Percentiles rank a stretch among this genome's conserved stretches.
These are phyloP conservation scores for Parnassius orleans DNA, from an alignment of 2,888 invertebrate genomes.

Conservation along the genomic window DNA sequence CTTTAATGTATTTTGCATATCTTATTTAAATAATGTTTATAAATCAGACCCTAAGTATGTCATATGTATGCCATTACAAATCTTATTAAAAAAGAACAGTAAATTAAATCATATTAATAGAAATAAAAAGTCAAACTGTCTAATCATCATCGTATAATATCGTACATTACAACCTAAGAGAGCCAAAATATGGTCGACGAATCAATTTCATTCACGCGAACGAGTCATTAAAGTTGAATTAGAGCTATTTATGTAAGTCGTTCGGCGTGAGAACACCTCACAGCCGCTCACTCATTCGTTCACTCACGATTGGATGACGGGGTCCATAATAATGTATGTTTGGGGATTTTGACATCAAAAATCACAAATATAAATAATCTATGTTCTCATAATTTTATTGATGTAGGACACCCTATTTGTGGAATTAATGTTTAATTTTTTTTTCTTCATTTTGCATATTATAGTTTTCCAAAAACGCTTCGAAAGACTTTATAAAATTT, in stretches of 20 bases:
- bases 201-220: slow-evolving; percentile 79
- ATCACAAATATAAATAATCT: no score
- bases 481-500: no score
- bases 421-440: no score
- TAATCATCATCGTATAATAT: slow-evolving; percentile 33
- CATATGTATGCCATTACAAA: background rate
- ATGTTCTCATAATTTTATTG: no score
- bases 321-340: slow-evolving; percentile 32
- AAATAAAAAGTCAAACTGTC: slow-evolving; percentile 36
- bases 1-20: no score
- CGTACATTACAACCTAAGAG: slow-evolving; percentile 37
- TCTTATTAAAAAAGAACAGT: slow-evolving; percentile 10
- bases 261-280: slow-evolving; percentile 66
- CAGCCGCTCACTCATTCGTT: slow-evolving; percentile 52
- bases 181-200: slow-evolving; percentile 67
- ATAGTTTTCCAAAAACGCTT: no score
- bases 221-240: slow-evolving; percentile 75
- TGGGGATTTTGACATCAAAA: slow-evolving; percentile 28
- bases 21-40: no score
- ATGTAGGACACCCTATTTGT: no score
- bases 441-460: no score
- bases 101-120: slow-evolving; percentile 28
- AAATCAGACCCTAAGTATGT: no score
- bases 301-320: slow-evolving; percentile 52
- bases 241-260: slow-evolving; percentile 63